Evolutionary conservation across 2,797 vertebrate genomes (phyloP).

Genomic region (Karalla daura): DNA sequence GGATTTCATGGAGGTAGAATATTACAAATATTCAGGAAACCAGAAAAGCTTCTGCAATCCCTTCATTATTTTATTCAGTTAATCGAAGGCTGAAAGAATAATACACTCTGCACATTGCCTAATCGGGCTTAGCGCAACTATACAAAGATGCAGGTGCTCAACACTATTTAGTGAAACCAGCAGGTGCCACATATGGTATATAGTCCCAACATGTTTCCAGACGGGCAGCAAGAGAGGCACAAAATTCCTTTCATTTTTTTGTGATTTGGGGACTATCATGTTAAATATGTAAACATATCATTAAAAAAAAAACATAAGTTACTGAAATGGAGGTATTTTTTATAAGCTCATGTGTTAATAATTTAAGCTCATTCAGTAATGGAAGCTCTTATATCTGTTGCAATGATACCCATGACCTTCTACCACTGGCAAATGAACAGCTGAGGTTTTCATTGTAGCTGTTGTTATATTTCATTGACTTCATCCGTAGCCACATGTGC

Average conservation of each 20-base stretch:
- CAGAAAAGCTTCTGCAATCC: background rate
- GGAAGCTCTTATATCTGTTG: background rate
- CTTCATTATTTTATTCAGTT: background rate
- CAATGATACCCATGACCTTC: background rate
- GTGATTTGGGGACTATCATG: constrained; percentile 19
- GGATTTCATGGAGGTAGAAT: background rate
- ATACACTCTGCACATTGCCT: background rate
- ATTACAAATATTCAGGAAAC: background rate
- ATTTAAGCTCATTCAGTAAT: constrained; percentile 13
- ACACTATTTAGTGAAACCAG: background rate
- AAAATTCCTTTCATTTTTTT: background rate
- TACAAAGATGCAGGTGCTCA: background rate
- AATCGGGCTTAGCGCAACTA: background rate
- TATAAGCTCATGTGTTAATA: constrained; percentile 9
- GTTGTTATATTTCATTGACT: background rate
- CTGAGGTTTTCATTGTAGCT: background rate
- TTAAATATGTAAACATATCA: constrained; percentile 3
- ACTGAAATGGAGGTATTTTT: constrained; percentile 1
- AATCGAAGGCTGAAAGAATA: background rate
- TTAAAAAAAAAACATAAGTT: background rate
- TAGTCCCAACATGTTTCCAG: background rate
- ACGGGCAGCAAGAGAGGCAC: background rate
- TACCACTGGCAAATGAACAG: background rate
- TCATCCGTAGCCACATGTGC: background rate
- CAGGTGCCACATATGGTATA: background rate